Conservation (phyloP, 1,140 invertebrate species). For the Zaprionus davidi region DNA sequence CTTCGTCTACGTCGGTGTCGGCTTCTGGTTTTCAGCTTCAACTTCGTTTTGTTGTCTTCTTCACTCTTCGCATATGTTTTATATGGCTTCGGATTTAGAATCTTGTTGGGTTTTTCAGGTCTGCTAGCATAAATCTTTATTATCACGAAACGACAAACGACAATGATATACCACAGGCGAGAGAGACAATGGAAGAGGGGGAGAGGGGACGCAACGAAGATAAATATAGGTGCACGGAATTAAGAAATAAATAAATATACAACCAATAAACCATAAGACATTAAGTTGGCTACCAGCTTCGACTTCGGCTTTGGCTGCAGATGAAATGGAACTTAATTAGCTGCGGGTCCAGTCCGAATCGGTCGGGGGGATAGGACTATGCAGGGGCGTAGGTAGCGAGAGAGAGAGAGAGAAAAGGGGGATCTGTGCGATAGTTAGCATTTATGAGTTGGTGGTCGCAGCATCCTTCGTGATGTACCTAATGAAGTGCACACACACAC, state of each 20-base stretch:
- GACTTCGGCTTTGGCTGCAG: conserved; percentile 13
- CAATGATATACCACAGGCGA: conserved; percentile 50
- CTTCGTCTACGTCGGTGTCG: neutral
- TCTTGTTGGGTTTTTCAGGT: conserved; percentile 8
- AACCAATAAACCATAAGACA: conserved; percentile 59
- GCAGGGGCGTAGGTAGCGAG: neutral
- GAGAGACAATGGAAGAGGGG: neutral
- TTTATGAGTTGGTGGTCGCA: conserved; percentile 40
- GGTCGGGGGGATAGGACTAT: neutral
- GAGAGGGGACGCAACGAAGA: conserved; percentile 27
- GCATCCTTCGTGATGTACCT: conserved; percentile 48
- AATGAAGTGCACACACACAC: conserved; percentile 59
- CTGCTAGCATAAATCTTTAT: conserved; percentile 67
- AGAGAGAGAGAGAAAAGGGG: neutral
- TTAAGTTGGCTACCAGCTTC: conserved; percentile 36
- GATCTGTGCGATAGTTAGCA: conserved; percentile 2
- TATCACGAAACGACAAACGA: conserved; percentile 66
- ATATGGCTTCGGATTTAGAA: neutral
- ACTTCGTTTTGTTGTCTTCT: neutral
- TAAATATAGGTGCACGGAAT: conserved; percentile 58
- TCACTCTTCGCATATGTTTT: neutral
- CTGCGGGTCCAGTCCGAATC: conserved; percentile 10
- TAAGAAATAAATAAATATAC: conserved; percentile 70
- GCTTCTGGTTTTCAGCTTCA: conserved; percentile 32
- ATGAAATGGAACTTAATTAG: conserved; percentile 53